Evolutionary conservation across 2,113 vertebrate genomes (phyloP).

Genomic region (Numenius arquata): DNA sequence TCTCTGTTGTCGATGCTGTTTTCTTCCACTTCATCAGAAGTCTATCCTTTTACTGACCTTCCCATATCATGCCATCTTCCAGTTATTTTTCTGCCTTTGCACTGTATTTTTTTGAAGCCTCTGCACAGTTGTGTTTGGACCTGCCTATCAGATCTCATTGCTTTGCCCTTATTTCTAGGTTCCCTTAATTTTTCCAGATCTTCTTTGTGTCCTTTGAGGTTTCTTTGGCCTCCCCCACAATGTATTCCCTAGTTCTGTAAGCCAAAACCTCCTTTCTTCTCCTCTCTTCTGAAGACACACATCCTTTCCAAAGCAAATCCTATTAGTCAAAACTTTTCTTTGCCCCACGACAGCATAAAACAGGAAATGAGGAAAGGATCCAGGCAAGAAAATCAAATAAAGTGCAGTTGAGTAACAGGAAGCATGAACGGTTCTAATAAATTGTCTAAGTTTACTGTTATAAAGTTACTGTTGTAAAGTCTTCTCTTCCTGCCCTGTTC

Average conservation of each 20-base stretch:
- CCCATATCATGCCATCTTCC: neutral
- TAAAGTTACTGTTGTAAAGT: neutral
- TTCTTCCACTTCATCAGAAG: neutral
- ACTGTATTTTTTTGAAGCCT: neutral
- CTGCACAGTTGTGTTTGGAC: neutral
- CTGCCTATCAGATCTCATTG: neutral
- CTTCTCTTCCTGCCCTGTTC: neutral
- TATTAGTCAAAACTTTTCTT: neutral
- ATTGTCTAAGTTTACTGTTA: neutral
- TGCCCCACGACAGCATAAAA: accelerated
- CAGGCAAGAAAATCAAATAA: neutral
- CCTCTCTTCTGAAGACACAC: neutral
- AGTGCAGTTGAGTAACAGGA: neutral
- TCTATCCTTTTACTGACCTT: neutral
- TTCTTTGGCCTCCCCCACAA: neutral
- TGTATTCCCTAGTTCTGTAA: neutral
- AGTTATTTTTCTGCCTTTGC: neutral
- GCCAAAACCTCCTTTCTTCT: neutral
- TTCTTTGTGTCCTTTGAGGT: neutral
- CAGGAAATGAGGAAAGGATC: neutral
- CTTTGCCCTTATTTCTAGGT: neutral
- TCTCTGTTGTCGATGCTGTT: neutral
- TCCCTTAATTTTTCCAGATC: neutral
- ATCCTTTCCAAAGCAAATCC: neutral
- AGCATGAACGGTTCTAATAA: neutral